A percentile compares a stretch with the other conserved stretches of the same genome.
Conservation (phyloP, 2,888 invertebrate species). For the Neocrepidodera transversa region DNA sequence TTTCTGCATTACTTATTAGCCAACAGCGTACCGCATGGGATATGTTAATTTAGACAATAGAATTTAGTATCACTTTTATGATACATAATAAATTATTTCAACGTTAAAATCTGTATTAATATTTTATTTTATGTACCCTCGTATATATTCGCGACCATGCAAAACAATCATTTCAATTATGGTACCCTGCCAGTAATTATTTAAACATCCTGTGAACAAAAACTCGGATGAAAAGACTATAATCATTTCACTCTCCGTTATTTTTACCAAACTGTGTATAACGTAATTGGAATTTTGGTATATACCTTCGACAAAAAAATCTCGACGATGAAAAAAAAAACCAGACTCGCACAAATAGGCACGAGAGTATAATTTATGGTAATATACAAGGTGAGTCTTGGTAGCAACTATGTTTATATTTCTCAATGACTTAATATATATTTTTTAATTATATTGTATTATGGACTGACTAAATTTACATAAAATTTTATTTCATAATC, state of each 20-base stretch:
- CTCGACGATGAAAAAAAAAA: not conserved
- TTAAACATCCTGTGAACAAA: conserved; percentile 28
- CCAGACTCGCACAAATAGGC: not conserved
- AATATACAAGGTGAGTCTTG: not conserved
- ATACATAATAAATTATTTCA: no score
- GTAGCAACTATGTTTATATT: no score
- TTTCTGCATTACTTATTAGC: no score
- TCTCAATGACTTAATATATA: no score
- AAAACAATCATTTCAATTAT: conserved; percentile 29
- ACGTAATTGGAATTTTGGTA: conserved; percentile 24
- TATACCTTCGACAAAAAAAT: conserved; percentile 6
- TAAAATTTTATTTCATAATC: no score
- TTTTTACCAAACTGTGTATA: conserved; percentile 21
- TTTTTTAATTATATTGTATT: no score
- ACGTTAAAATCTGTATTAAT: no score
- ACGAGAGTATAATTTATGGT: not conserved
- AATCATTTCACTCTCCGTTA: conserved; percentile 28
- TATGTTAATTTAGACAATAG: no score
- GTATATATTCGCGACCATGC: not conserved
- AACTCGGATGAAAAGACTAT: conserved; percentile 24
- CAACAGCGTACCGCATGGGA: no score
- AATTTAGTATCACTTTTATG: no score
- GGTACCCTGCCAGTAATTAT: conserved; percentile 16
- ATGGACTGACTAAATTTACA: no score
- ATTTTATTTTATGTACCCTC: no score